These are phyloP conservation scores for Enteromius unitaeniatus DNA, from an alignment of 2,797 vertebrate genomes.

Conservation along the genomic window DNA sequence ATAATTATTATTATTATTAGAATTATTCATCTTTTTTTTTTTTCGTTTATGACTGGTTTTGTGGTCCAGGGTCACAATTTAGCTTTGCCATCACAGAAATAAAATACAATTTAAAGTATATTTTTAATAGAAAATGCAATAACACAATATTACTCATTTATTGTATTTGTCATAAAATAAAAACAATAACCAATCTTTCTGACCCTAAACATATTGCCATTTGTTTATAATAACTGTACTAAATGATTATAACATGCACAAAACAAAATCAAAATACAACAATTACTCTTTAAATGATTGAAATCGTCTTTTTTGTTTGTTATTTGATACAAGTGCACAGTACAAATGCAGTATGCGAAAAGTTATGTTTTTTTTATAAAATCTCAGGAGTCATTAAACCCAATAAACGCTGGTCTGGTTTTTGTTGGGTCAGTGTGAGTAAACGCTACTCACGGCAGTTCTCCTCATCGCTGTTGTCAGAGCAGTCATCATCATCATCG, in stretches of 20 bases:
- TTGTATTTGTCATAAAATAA: not conserved
- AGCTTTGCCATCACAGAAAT: not conserved
- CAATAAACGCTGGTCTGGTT: not conserved
- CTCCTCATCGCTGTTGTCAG: conserved; percentile 95
- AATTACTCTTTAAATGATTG: not conserved
- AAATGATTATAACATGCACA: not conserved
- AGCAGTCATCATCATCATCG: conserved; percentile 95
- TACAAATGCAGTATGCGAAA: not conserved
- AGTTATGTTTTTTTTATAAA: not conserved
- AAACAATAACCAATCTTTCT: not conserved
- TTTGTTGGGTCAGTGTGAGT: not conserved
- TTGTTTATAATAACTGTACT: not conserved
- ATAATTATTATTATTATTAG: too few species aligned
- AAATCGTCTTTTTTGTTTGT: not conserved
- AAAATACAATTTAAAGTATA: not conserved
- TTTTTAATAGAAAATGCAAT: not conserved
- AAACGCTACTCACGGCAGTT: conserved; percentile 92
- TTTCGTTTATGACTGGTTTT: too few species aligned
- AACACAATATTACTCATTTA: not conserved
- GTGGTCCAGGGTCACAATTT: too few species aligned
- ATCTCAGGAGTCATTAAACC: not conserved
- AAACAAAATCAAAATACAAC: too few species aligned
- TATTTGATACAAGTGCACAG: not conserved
- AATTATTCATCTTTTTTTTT: too few species aligned
- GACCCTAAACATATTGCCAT: not conserved